Base-by-base conservation (phyloP, 2,113 vertebrate genomes). In the Pseudorasbora parva region DNA sequence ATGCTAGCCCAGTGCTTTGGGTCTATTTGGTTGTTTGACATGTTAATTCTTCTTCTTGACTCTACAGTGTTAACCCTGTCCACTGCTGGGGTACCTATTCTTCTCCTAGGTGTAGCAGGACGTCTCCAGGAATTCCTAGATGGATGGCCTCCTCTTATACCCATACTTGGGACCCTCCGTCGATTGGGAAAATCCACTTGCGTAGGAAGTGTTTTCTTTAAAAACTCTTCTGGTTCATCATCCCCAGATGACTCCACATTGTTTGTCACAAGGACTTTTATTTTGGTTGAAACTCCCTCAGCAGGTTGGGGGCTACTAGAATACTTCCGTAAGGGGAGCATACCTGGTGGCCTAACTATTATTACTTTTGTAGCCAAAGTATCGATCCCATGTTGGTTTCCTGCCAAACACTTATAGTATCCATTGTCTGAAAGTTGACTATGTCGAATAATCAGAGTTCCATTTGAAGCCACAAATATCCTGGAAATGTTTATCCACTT, bases 1-100 rank as follows among this genome's bases (percentile, higher is more conserved):
- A 98, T 97, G 21, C 95, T 92, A 0, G 96, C 97, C 97, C 97
- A 98, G 1, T 91, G 96, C 64, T 96, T 90, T 0, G 96, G 96
- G 85, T 96, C 95, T 81, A 98, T 97, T 83, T 97, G 95, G 21
- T 94, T 95, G 82, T 90, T 96, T 7, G 95, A 92, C 88, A 96
- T 41, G 54, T 94, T 93, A 21, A 94, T 82, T 84, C 95, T 95
- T 17, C 97, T 94, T 17, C 94, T 89, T 57, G 90, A 93, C 11
- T 96, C 95, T 6, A 92, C 92, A 6, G 68, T 88, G 3, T 93
- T 90, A 47, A 94, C 93, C 0, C 94, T 93, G 76, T 95, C 94
- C 0, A 93, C 92, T 2, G 90, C 66, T 1, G 82, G 90, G n/a
- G 82, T 89, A 1, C 91, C 84, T 0, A 81, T 79, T 43, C 12